Percentiles rank a stretch among this genome's conserved stretches.
These are phyloP conservation scores for Eupristina koningsbergeri DNA, from an alignment of 1,140 invertebrate genomes.

Conservation along the genomic window DNA sequence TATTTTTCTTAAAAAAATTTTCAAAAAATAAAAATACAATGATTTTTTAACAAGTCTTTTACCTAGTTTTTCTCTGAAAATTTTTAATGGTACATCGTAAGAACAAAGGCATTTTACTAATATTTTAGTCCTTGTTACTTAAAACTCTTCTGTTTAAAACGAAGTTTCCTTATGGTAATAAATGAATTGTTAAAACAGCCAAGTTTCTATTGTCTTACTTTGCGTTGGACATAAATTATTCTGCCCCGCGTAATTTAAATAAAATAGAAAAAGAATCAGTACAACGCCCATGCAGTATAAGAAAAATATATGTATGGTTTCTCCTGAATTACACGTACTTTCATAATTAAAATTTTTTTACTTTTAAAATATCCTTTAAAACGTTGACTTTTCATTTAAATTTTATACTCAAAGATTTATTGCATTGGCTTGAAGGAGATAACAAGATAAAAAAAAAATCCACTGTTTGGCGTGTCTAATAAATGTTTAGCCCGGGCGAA, in stretches of 20 bases:
- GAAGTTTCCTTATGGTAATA: constrained; percentile 14
- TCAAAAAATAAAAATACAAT: not conserved
- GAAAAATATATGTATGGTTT: not conserved
- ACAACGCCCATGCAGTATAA: not conserved
- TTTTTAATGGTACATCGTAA: not conserved
- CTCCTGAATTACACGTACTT: not conserved
- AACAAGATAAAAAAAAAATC: no score
- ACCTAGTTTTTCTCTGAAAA: not conserved
- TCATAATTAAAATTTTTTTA: not conserved
- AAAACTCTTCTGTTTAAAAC: not conserved
- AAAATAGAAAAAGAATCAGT: not conserved
- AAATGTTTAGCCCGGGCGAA: no score
- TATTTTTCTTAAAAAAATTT: not conserved
- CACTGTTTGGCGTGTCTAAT: no score
- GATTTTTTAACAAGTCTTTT: not conserved
- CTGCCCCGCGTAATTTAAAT: not conserved
- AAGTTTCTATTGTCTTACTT: not conserved
- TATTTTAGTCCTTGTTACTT: constrained; percentile 1
- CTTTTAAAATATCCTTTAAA: no score
- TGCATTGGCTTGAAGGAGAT: no score
- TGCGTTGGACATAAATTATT: constrained; percentile 2
- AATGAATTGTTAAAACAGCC: constrained; percentile 8
- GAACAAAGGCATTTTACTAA: not conserved
- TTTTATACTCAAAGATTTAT: no score
- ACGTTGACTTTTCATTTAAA: no score